Percentiles rank a stretch among this genome's conserved stretches.
phyloP scores from a whole-genome alignment of 2,888 invertebrate species.

The Dorcus hopei region DNA sequence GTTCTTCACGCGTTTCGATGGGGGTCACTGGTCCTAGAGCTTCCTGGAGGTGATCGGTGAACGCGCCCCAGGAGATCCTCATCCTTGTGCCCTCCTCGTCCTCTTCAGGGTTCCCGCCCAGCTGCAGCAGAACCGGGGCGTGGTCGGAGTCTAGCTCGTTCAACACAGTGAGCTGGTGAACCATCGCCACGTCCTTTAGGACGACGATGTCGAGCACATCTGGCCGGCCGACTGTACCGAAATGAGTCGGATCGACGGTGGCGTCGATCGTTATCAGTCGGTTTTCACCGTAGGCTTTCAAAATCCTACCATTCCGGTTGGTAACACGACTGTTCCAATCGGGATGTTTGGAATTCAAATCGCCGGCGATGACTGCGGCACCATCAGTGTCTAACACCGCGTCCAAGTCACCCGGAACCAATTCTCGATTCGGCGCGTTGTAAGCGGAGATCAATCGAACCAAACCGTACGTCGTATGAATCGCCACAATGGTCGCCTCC shows the following conservation, averaged over 20 bases:
- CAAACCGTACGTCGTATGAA: too few species aligned
- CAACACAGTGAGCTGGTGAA: not conserved
- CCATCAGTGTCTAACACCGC: not conserved
- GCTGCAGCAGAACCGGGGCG: not conserved
- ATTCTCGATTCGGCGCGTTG: too few species aligned
- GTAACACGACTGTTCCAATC: not conserved
- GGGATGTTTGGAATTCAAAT: not conserved
- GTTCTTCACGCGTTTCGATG: not conserved
- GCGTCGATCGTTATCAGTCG: not conserved
- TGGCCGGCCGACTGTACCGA: not conserved
- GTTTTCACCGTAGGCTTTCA: not conserved
- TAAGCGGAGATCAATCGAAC: too few species aligned
- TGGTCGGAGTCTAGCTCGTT: not conserved
- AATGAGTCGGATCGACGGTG: not conserved
- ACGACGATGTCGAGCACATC: not conserved
- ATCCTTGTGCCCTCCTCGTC: not conserved
- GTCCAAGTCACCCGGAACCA: constrained; percentile 13
- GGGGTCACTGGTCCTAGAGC: not conserved
- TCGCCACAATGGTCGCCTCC: too few species aligned
- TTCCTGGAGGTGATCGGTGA: not conserved
- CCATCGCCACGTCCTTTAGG: not conserved
- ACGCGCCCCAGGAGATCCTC: not conserved
- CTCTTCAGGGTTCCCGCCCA: not conserved
- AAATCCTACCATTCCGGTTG: not conserved
- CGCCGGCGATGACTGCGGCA: not conserved